These are phyloP conservation scores for Chloebia gouldiae DNA, from an alignment of 2,113 vertebrate species.

Conservation along the genomic window DNA sequence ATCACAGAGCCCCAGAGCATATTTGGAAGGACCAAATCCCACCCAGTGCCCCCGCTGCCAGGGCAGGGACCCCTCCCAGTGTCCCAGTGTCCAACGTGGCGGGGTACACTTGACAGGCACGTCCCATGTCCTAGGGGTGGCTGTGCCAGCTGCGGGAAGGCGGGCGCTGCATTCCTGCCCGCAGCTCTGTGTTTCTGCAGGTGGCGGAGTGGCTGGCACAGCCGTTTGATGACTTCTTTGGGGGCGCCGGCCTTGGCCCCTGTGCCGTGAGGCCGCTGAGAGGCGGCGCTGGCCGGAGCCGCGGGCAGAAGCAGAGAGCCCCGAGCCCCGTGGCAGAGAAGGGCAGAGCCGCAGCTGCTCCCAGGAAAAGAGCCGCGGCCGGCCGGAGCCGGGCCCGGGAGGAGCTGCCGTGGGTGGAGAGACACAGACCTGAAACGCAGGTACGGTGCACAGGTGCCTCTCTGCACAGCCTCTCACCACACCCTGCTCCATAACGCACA, in stretches of 20 bases:
- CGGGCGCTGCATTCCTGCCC: not conserved
- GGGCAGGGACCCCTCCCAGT: not conserved
- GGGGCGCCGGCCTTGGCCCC: constrained; percentile 8
- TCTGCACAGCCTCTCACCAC: accelerated
- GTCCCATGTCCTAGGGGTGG: accelerated
- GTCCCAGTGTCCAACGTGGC: accelerated
- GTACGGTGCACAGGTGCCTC: constrained; percentile 83
- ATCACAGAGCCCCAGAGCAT: accelerated
- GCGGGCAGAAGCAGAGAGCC: constrained; percentile 32
- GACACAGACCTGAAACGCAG: constrained; percentile 82
- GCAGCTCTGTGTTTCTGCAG: constrained; percentile 33
- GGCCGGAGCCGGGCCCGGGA: constrained; percentile 43
- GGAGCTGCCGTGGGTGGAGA: constrained; percentile 87
- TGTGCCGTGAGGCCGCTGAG: not conserved
- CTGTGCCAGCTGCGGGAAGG: not conserved
- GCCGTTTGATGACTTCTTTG: constrained; percentile 79
- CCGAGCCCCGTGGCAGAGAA: constrained; percentile 12
- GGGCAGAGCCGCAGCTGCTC: no score
- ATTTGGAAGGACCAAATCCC: not conserved
- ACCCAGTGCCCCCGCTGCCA: not conserved
- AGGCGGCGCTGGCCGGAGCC: not conserved
- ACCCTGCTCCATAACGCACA: accelerated
- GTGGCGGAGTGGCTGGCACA: constrained; percentile 78
- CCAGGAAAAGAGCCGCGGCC: not conserved
- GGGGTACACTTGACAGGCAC: not conserved